phyloP scores from a whole-genome alignment of 2,797 vertebrate genomes.

The Chiroxiphia lanceolata region DNA sequence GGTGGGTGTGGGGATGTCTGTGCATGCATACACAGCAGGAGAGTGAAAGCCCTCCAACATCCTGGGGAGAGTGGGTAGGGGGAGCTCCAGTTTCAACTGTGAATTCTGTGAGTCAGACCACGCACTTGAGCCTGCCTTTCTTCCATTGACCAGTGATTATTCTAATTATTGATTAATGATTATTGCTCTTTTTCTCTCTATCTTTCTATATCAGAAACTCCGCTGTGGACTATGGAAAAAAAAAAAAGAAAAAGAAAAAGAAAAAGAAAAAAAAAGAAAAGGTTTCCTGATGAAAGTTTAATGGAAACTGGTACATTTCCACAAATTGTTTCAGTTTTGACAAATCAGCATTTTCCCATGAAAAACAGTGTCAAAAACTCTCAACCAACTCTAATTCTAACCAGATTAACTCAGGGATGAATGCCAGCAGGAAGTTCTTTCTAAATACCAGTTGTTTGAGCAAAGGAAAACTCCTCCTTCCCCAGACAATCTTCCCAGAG shows the following conservation, averaged over 20 bases:
- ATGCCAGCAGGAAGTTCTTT: slow-evolving; percentile 61
- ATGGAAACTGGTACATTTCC: slow-evolving; percentile 62
- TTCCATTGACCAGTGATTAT: background rate
- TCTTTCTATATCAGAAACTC: background rate
- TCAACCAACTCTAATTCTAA: slow-evolving; percentile 48
- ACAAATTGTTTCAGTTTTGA: slow-evolving; percentile 67
- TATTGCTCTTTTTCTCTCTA: background rate
- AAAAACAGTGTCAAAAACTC: slow-evolving; percentile 54
- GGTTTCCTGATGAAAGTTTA: slow-evolving; percentile 40
- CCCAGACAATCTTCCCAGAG: background rate
- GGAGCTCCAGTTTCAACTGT: slow-evolving; percentile 26
- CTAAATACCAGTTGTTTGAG: slow-evolving; percentile 49
- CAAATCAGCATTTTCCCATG: slow-evolving; percentile 68
- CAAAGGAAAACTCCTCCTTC: slow-evolving; percentile 26
- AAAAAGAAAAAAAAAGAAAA: background rate
- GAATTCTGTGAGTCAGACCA: background rate
- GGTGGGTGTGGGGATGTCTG: background rate
- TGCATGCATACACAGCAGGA: background rate
- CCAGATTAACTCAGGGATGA: slow-evolving; percentile 50
- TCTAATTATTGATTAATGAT: background rate
- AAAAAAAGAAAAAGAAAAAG: background rate
- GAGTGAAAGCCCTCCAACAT: background rate
- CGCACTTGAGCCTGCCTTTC: background rate
- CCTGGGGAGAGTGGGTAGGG: background rate
- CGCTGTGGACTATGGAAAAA: background rate